These are phyloP conservation scores for Liasis olivaceus DNA, from an alignment of 2,797 vertebrate genomes.

Conservation along the genomic window DNA sequence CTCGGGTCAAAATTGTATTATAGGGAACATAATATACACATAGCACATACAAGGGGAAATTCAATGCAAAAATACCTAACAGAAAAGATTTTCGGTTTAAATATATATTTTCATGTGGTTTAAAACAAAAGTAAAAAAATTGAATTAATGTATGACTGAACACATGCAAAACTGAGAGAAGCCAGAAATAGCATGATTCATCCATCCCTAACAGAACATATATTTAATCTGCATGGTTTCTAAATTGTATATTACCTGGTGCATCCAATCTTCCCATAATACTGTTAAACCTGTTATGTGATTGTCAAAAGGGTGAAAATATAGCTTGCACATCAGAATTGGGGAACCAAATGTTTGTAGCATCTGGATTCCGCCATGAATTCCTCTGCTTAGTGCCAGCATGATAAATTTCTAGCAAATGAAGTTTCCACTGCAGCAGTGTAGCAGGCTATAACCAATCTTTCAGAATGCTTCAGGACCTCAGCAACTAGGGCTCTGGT, in stretches of 20 bases:
- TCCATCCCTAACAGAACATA: not conserved
- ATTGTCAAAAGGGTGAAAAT: not conserved
- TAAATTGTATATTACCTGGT: not conserved
- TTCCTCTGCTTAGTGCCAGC: not conserved
- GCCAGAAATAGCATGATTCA: not conserved
- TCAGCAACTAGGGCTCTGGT: not conserved
- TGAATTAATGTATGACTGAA: not conserved
- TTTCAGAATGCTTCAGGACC: not conserved
- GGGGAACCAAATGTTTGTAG: not conserved
- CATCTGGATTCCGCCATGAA: not conserved
- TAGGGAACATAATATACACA: not conserved
- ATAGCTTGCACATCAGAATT: not conserved
- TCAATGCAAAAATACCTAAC: not conserved
- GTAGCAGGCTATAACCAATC: not conserved
- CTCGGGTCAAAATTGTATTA: not conserved
- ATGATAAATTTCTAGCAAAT: not conserved
- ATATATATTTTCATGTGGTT: not conserved
- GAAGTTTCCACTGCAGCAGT: not conserved
- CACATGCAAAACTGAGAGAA: not conserved
- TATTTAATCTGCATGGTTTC: not conserved
- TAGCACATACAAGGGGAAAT: not conserved
- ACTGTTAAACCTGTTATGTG: not conserved
- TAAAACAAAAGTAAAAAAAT: not conserved
- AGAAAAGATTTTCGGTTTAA: not conserved
- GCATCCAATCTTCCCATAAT: not conserved